Evolutionary conservation across 2,113 vertebrate species (phyloP), one percentile per base, ranked within the genome.

Genomic region (Anolis carolinensis): DNA sequence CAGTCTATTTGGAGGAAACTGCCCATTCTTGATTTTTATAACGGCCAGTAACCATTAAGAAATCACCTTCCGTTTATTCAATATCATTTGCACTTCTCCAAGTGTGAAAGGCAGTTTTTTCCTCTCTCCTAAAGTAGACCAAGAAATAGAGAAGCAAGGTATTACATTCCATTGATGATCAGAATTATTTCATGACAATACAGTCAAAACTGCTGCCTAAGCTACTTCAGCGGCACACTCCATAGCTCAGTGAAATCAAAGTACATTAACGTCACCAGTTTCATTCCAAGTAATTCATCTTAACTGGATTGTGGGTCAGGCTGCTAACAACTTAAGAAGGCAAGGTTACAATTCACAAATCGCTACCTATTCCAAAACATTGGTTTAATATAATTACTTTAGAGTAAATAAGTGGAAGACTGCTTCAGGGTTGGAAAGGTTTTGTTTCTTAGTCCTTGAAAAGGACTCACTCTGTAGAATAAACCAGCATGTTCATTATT

Each of bases 331-430:
- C 27, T 85, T 79, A 55, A 32, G 50, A 79, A 59, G 77, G 39
- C 78, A 80, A 80, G 30, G 77, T 86, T 65, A 73, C 70, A 63
- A 70, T 73, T 68, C 59, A 20, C 55, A 63, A 36, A 63, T 48
- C 39, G 34, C 70, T 74, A 59, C 55, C 55, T 73, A 73, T 32
- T 86, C n/a, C 84, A 63, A 81, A 86, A 81, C 71, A 80, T 52
- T 84, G 73, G 82, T 70, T 74, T 86, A 63, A 65, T 81, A 63
- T 63, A 81, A 86, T 81, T 65, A 73, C 84, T 86, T 73, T 65
- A 86, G 55, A 81, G 70, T 80, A 73, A 86, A 65, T 81, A 86
- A 80, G 11, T 32, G 34, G 30, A 32, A 59, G 50, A 63, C 80
- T 65, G 55, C 68, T 70, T 20, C 7, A 13, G 32, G 23, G 30